phyloP scores from a whole-genome alignment of 2,797 vertebrate species.

The Gymnoscopelus microlampas region DNA sequence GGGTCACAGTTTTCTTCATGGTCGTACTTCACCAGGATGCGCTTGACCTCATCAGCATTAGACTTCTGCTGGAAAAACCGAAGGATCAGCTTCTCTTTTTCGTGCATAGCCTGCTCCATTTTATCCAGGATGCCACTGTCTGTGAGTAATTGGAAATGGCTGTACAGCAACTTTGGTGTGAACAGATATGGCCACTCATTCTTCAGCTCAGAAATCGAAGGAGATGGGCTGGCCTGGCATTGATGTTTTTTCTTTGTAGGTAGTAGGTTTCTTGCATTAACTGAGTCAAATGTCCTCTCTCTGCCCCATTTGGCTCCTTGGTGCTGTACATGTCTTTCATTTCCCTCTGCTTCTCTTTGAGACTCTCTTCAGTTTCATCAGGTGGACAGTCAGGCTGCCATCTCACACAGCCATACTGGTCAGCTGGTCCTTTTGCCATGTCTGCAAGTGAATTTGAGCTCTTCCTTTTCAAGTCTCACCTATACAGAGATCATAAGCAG shows the following conservation, averaged over 20 bases:
- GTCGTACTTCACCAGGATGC: slow-evolving; percentile 27
- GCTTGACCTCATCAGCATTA: slow-evolving; percentile 9
- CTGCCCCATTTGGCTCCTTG: slow-evolving; percentile 23
- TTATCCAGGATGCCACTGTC: slow-evolving; percentile 24
- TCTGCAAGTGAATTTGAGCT: slow-evolving; percentile 17
- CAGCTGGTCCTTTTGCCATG: slow-evolving; percentile 17
- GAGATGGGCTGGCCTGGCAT: slow-evolving; percentile 21
- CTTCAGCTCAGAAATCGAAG: slow-evolving; percentile 26
- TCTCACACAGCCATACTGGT: slow-evolving; percentile 25
- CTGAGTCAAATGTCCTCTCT: slow-evolving; percentile 30
- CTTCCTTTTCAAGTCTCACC: neutral
- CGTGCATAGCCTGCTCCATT: slow-evolving; percentile 31
- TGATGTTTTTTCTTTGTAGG: slow-evolving; percentile 26
- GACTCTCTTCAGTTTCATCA: slow-evolving; percentile 15
- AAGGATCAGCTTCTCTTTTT: slow-evolving; percentile 35
- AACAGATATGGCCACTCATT: slow-evolving; percentile 41
- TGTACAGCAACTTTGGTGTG: slow-evolving; percentile 8
- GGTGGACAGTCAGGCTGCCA: slow-evolving; percentile 16
- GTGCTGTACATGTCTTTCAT: slow-evolving; percentile 26
- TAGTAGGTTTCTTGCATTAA: slow-evolving; percentile 31
- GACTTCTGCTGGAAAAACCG: slow-evolving; percentile 17
- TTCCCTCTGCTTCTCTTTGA: neutral
- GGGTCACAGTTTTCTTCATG: slow-evolving; percentile 17
- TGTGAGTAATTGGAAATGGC: slow-evolving; percentile 11
- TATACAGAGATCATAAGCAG: no score